These are phyloP conservation scores for Plagiodera versicolora DNA, from an alignment of 2,888 invertebrate genomes.

Conservation along the genomic window DNA sequence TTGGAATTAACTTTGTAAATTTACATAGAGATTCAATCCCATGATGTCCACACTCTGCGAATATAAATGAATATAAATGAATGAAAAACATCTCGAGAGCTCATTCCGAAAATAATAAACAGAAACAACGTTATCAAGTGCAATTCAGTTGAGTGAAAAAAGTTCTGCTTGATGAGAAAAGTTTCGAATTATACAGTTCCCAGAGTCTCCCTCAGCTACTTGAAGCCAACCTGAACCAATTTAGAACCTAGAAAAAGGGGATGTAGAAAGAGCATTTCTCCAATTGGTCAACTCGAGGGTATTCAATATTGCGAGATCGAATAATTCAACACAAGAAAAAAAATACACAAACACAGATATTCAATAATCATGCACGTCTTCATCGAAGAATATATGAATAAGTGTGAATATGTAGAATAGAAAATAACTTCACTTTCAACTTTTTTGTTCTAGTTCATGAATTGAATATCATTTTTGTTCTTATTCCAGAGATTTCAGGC, in stretches of 20 bases:
- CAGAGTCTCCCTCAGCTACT: neutral
- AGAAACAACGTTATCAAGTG: slow-evolving; percentile 19
- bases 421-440: no score
- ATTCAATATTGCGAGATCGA: neutral
- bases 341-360: no score
- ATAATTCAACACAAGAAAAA: no score
- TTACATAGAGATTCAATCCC: neutral
- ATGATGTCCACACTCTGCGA: neutral
- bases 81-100: slow-evolving; percentile 5
- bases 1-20: neutral
- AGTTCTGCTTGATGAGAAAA: slow-evolving; percentile 12
- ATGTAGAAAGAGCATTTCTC: neutral
- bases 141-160: slow-evolving; percentile 16
- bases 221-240: neutral
- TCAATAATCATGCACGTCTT: no score
- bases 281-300: neutral
- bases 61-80: neutral
- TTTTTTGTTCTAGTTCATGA: no score
- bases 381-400: no score
- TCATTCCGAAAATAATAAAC: slow-evolving; percentile 15
- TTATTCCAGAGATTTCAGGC: no score
- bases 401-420: no score
- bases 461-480: no score
- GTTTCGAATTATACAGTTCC: slow-evolving; percentile 4
- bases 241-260: neutral